phyloP scores from a whole-genome alignment of 2,797 vertebrate genomes.

The Rhinophrynus dorsalis region DNA sequence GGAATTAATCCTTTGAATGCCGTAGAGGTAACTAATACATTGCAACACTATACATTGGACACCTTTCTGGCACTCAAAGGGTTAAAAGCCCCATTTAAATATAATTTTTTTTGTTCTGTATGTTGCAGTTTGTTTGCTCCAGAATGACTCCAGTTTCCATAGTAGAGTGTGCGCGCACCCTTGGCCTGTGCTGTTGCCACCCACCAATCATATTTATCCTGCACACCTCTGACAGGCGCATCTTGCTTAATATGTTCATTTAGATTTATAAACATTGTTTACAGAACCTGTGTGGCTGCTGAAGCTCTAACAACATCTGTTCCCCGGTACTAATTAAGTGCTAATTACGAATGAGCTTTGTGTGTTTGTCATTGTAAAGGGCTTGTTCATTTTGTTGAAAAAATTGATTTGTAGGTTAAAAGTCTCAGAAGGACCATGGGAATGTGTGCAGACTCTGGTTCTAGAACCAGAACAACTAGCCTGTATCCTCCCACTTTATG shows the following conservation, averaged over 20 bases:
- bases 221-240: conserved; percentile 75
- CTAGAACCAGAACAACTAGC: no score
- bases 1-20: no score
- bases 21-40: no score
- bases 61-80: no score
- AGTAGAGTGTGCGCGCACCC: not conserved
- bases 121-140: no score
- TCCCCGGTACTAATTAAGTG: conserved; percentile 89
- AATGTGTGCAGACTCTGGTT: not conserved
- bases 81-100: no score
- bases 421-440: conserved; percentile 7
- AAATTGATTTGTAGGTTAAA: conserved; percentile 83
- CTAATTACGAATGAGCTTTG: conserved; percentile 88
- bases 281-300: conserved; percentile 87
- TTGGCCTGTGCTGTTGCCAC: not conserved
- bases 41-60: no score
- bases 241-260: conserved; percentile 82
- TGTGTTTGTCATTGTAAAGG: conserved; percentile 82
- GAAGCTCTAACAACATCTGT: conserved; percentile 91
- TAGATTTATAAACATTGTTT: conserved; percentile 95
- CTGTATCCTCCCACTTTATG: no score
- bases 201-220: conserved; percentile 61
- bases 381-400: conserved; percentile 80
- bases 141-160: no score
- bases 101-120: no score